phyloP scores from a whole-genome alignment of 2,888 invertebrate genomes.

The Linnaemya vulpina region DNA sequence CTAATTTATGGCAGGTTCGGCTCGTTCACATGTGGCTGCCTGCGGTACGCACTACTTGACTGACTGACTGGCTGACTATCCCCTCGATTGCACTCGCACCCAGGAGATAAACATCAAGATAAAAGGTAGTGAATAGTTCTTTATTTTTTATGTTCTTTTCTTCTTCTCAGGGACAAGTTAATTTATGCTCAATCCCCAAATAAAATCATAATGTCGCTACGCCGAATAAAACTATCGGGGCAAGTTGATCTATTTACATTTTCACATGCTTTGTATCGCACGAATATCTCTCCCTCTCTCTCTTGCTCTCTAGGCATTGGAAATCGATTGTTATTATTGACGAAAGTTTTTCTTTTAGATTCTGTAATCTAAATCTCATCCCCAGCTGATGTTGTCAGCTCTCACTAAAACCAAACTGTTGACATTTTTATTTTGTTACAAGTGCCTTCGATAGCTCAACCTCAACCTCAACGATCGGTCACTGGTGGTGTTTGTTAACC shows the following conservation, averaged over 20 bases:
- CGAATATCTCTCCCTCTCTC: neutral
- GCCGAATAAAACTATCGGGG: constrained; percentile 39
- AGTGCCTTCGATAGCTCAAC: constrained; percentile 60
- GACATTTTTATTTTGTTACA: constrained; percentile 58
- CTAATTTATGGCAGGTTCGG: constrained; percentile 1
- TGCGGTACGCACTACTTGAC: too few species aligned
- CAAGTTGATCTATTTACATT: constrained; percentile 44
- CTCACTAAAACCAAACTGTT: constrained; percentile 56
- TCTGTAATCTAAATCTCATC: constrained; percentile 51
- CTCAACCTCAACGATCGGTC: constrained; percentile 8
- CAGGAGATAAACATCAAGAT: constrained; percentile 38
- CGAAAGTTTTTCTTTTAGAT: neutral
- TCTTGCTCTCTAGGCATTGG: neutral
- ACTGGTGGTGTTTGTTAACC: too few species aligned
- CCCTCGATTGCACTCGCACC: constrained; percentile 5
- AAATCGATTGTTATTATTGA: neutral
- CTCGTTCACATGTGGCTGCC: too few species aligned
- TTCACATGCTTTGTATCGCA: constrained; percentile 1
- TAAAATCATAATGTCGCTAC: constrained; percentile 29
- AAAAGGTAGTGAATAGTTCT: constrained; percentile 1
- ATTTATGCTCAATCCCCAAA: constrained; percentile 53
- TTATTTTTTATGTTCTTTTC: neutral
- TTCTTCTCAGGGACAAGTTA: constrained; percentile 45
- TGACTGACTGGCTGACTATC: neutral
- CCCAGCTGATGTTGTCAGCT: constrained; percentile 42